A percentile compares a stretch with the other conserved stretches of the same genome.
Evolutionary conservation across 2,888 invertebrate genomes (phyloP).

Genomic region (Phragmatobia fuliginosa): DNA sequence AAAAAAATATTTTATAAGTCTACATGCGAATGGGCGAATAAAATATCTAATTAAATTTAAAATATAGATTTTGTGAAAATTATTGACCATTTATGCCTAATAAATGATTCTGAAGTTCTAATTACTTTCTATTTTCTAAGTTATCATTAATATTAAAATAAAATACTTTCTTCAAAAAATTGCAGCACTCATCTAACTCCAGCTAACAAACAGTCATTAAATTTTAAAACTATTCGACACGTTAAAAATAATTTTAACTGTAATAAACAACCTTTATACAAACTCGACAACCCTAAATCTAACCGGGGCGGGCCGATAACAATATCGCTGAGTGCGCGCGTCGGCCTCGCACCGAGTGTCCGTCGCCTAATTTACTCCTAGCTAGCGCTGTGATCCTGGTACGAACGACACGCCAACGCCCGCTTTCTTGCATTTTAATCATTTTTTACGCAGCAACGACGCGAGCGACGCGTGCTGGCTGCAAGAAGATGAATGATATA

Average conservation of each 20-base stretch:
- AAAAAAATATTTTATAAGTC: neutral
- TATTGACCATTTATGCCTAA: neutral
- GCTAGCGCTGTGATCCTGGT: slow-evolving; percentile 62
- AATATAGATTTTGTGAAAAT: neutral
- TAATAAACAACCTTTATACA: neutral
- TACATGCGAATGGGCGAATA: too few relatives aligned
- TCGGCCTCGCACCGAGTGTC: slow-evolving; percentile 63
- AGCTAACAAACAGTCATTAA: too few relatives aligned
- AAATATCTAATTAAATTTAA: too few relatives aligned
- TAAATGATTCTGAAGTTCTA: too few relatives aligned
- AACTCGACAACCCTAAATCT: slow-evolving; percentile 60
- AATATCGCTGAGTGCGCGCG: slow-evolving; percentile 84
- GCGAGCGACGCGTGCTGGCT: neutral
- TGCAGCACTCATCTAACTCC: too few relatives aligned
- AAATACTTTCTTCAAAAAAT: too few relatives aligned
- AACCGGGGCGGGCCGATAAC: slow-evolving; percentile 81
- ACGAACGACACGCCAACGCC: slow-evolving; percentile 46
- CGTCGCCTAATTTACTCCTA: slow-evolving; percentile 74
- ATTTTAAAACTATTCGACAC: neutral
- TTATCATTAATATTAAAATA: too few relatives aligned
- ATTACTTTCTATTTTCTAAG: too few relatives aligned
- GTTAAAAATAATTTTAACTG: neutral
- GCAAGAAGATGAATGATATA: neutral
- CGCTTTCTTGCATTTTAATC: slow-evolving; percentile 46
- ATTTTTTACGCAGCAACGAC: slow-evolving; percentile 16